Conservation (phyloP, 2,888 invertebrate species). For the Parascotia fuliginaria region DNA sequence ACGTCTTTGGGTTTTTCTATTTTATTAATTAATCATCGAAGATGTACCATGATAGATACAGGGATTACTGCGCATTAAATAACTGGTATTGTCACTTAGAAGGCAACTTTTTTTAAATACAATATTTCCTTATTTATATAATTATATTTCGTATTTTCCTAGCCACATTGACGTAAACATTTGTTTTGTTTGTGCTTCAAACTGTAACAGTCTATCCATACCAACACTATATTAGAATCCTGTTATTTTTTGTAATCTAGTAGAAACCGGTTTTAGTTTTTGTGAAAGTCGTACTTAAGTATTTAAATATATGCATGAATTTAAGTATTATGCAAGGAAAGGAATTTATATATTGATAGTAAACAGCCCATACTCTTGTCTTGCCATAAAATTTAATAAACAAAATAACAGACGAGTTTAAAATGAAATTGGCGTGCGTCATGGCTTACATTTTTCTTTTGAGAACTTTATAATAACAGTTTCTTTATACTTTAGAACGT, state of each 20-base stretch:
- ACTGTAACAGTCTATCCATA: no score
- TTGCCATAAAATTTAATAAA: background rate
- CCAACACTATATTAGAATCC: no score
- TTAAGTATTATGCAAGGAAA: no score
- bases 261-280: background rate
- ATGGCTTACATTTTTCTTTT: background rate
- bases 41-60: no score
- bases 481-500: background rate
- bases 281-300: background rate
- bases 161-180: conserved; percentile 1
- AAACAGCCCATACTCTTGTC: background rate
- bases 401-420: background rate
- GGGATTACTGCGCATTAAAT: no score
- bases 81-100: no score
- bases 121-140: conserved; percentile 1
- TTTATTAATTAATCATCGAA: no score
- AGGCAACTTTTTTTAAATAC: no score
- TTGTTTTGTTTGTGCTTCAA: background rate
- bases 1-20: background rate
- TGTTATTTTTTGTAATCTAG: background rate
- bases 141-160: background rate
- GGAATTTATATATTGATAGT: no score
- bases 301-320: background rate
- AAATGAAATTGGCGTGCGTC: background rate
- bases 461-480: background rate